Evolutionary conservation across 2,888 invertebrate species (phyloP).

Genomic region (Eurytoma californica): DNA sequence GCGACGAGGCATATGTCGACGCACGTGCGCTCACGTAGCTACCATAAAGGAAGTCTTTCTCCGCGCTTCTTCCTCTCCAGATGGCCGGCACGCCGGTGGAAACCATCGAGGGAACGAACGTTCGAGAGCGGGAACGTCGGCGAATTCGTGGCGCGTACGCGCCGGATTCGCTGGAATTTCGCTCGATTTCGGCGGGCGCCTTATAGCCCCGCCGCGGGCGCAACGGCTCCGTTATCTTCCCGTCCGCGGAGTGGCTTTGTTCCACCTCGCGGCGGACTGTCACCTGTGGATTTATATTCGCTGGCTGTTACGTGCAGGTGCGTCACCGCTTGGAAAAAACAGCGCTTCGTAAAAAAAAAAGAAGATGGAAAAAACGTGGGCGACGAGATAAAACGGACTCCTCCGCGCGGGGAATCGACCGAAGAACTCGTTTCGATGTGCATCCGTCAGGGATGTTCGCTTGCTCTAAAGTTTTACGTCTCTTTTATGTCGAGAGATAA

Average conservation of each 20-base stretch:
- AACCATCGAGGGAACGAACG: background rate
- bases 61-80: conserved; percentile 42
- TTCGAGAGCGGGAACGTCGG: background rate
- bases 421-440: background rate
- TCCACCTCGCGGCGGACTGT: too few species aligned
- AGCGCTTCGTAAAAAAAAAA: background rate
- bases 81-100: conserved; percentile 12
- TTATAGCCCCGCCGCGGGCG: background rate
- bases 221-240: background rate
- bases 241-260: background rate
- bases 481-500: too few species aligned
- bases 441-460: background rate
- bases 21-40: conserved; percentile 10
- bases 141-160: background rate
- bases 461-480: background rate
- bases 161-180: conserved; percentile 27
- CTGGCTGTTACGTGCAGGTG: background rate
- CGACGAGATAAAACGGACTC: conserved; percentile 14
- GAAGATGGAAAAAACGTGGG: background rate
- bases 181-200: background rate
- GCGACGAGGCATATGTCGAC: conserved; percentile 2
- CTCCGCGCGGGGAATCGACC: background rate
- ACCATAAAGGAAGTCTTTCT: conserved; percentile 39
- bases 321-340: conserved; percentile 16
- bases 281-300: too few species aligned